A percentile compares a stretch with the other conserved stretches of the same genome.
Evolutionary conservation across 2,888 invertebrate genomes (phyloP).

Genomic region (Pandemis corylana): DNA sequence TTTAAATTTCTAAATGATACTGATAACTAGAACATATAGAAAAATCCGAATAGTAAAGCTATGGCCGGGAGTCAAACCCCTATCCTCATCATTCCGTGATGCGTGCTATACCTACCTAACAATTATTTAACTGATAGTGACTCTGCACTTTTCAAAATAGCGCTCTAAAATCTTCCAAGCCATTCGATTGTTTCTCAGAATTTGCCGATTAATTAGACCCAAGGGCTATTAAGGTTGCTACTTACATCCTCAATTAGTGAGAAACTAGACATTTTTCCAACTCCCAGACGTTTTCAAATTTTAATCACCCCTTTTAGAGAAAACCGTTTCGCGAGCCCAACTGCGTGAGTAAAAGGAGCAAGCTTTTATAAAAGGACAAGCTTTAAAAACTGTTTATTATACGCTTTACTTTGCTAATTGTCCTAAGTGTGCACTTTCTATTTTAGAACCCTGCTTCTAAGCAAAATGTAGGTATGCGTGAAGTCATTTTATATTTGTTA

Average conservation of each 20-base stretch:
- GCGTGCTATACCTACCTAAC: too few species aligned
- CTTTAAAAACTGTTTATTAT: neutral
- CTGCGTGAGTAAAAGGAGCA: neutral
- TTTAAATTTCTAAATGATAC: too few species aligned
- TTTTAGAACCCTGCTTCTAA: too few species aligned
- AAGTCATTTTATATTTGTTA: too few species aligned
- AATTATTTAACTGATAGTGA: too few species aligned
- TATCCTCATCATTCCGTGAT: too few species aligned
- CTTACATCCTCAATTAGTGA: neutral
- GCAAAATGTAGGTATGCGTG: too few species aligned
- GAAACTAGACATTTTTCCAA: constrained; percentile 13
- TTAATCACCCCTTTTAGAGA: constrained; percentile 15
- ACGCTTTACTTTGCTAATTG: neutral
- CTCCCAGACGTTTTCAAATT: constrained; percentile 11
- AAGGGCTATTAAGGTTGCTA: constrained; percentile 9
- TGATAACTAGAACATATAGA: too few species aligned
- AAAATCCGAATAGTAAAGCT: too few species aligned
- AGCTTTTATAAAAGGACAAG: neutral
- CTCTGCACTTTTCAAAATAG: too few species aligned
- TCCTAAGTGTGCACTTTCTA: neutral
- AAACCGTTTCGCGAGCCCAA: neutral
- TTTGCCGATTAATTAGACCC: constrained; percentile 14
- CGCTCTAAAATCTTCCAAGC: neutral
- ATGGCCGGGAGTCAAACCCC: too few species aligned
- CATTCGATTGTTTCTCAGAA: constrained; percentile 23